Base-by-base conservation (phyloP, 2,888 invertebrate species). In the Drosophila demipolita region DNA sequence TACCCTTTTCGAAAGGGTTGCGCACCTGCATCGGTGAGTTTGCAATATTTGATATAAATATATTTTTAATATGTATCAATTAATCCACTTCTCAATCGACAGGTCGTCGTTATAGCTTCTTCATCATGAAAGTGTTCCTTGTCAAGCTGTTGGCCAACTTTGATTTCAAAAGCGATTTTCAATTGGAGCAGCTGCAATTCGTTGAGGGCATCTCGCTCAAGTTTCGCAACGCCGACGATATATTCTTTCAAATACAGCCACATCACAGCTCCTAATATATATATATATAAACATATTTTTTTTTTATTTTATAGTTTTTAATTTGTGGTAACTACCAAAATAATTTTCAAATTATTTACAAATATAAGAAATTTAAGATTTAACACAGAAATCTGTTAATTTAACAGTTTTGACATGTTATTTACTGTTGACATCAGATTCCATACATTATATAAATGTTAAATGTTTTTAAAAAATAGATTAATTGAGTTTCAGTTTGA, bases 121-220 rank as follows among this genome's bases (percentile, higher is more conserved):
- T 91, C 55, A 83, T 92, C 52, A 90, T 91, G 67, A 93, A 92
- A 75, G 88, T 92, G 49, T 83, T 92, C 58, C 75, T 92, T 61
- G 88, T 92, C 42, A 92, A 92, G 68, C 67, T 92, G 36, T 79
- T 92, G 54, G 74, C 82, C 33, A 73, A 77, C 53, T 91, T 92
- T 66, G 87, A 90, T 9, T 89, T 93, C 45, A 73, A 81, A 29
- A 91, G 92, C 66, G 82, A 84, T 20, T 80, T 87, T 17, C 81
- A 89, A 55, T 66, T 92, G 65, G 75, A 89, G 17, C 80, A 93
- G 50, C 76, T 92, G 54, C 85, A 85, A 61, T 92, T 86, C 62
- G 86, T 91, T 42, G 92, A 93, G 65, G 91, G 91, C 35, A 90
- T 93, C 60, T 92, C 93, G 20, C 75, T 92, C 12, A 93, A 93